Evolutionary conservation across 2,113 vertebrate species (phyloP), one percentile per base, ranked within the genome.

Genomic region (Odobenus rosmarus): DNA sequence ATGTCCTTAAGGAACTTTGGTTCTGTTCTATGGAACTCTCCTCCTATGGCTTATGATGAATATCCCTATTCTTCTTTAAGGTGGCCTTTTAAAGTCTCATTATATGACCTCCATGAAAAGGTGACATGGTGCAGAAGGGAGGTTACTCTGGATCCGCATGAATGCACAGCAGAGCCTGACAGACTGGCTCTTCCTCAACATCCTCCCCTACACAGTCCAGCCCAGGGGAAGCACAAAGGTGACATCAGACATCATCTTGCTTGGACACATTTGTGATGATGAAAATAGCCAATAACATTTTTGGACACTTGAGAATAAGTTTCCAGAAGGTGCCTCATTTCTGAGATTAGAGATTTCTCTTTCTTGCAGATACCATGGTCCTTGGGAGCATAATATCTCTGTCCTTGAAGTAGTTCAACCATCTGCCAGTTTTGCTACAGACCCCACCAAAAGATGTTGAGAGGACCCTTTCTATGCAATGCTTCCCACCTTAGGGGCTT

Each of bases 381-480:
- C 13, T 46, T 91, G 31, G 61, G 59, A 61, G 79, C 18, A 18
- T 0, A 67, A 1, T 2, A 3, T 72, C 23, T 86, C 36, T 53
- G 64, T 55, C 81, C 62, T 96, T 94, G 93, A 80, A 96, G 9
- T 18, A 80, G 36, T 93, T 95, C 18, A 36, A 15, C 11, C 4
- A 24, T 8, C 26, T 53, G 7, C 4, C 8, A 76, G 16, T 3
- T 57, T 93, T 80, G 21, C 46, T 93, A 89, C 23, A 28, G 23
- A 18, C 13, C 0, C 8, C 4, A 9, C 3, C 4, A 28, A 85
- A 28, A 28, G 11, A 18, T 1, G 6, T 55, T 71, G 24, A 1
- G 4, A 39, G 84, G 26, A 39, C 12, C 72, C 4, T 85, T 64
- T 21, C 13, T n/a, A 46, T 15, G 15, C 26, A 84, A 6, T 55